A percentile compares a stretch with the other conserved stretches of the same genome.
Conservation (phyloP, 2,888 invertebrate species). For the Thymelicus lineola region DNA sequence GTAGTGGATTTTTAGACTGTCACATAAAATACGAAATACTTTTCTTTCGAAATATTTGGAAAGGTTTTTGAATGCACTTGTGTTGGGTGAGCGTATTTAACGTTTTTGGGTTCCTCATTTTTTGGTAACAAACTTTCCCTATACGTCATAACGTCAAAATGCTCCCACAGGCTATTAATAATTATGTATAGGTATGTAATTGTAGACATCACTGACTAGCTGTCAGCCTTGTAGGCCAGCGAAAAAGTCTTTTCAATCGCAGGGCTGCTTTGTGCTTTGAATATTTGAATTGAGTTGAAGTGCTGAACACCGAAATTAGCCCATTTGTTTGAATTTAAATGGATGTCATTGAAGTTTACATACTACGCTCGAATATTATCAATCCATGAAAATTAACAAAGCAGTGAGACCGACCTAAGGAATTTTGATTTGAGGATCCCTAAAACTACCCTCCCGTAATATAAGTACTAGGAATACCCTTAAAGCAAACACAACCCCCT, state of each 20-base stretch:
- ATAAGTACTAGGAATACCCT: constrained; percentile 33
- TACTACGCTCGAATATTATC: too few species aligned
- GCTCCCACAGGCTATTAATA: too few species aligned
- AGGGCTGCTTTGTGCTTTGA: too few species aligned
- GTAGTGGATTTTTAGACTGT: not conserved
- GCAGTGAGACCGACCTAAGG: too few species aligned
- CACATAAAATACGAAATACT: constrained; percentile 10
- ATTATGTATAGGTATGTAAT: too few species aligned
- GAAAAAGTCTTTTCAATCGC: too few species aligned
- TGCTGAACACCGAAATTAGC: too few species aligned
- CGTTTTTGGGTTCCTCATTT: not conserved
- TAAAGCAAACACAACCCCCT: constrained; percentile 36
- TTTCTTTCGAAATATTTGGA: constrained; percentile 14
- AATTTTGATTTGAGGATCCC: not conserved
- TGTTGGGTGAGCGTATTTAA: not conserved
- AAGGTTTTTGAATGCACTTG: constrained; percentile 17
- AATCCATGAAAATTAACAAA: not conserved
- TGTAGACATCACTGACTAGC: too few species aligned
- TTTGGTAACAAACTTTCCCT: too few species aligned
- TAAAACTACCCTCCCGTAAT: constrained; percentile 21
- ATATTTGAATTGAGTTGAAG: too few species aligned
- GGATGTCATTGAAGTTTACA: not conserved
- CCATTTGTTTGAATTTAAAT: not conserved
- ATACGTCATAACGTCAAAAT: too few species aligned
- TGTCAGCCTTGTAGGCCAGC: too few species aligned